Evolutionary conservation across 2,888 invertebrate species (phyloP), one percentile per base, ranked within the genome.

Genomic region (Acleris holmiana): DNA sequence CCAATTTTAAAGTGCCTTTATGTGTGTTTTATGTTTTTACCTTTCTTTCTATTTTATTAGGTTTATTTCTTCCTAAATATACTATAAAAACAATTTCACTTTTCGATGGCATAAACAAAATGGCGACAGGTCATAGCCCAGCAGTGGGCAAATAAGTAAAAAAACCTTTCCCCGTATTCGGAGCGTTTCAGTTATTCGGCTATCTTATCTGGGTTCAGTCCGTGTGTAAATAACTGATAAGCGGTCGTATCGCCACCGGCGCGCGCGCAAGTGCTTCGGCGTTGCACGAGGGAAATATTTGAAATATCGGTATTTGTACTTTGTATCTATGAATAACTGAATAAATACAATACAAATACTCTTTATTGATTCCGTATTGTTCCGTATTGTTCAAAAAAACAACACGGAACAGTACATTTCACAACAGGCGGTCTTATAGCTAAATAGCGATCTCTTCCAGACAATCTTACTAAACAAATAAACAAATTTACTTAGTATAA

Each of bases 201-300:
- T 82, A 84, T 87, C 86, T 88, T 79, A 89, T 89, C 88, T 71
- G 76, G 76, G 86, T 86, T 88, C 86, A 86, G 78, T 77, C 82
- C 76, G 77, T 81, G 84, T 79, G 85, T 86, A 88, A 85, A 89
- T 87, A 89, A 83, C 84, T 83, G 89, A 89, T 89, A 89, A 83
- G 69, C 61, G 62, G 69, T 44, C 44, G 44, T 66, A 68, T 57
- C 68, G 71, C 67, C 75, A 80, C 77, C 67, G 67, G 53, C 68
- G 67, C 57, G 61, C 50, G 64, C 69, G 67, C 41, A 77, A 79
- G 50, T 51, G 63, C 23, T 29, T 40, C 15, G 15, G 17, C 2
- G 29, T 40, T 35, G 19, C n/a, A n/a, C 10, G 1, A 17, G 17
- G 44, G 44, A 44, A n/a, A 17, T 44, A 44, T n/a, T 7, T n/a